Evolutionary conservation across 2,797 vertebrate species (phyloP).

Genomic region (Pitangus sulphuratus): DNA sequence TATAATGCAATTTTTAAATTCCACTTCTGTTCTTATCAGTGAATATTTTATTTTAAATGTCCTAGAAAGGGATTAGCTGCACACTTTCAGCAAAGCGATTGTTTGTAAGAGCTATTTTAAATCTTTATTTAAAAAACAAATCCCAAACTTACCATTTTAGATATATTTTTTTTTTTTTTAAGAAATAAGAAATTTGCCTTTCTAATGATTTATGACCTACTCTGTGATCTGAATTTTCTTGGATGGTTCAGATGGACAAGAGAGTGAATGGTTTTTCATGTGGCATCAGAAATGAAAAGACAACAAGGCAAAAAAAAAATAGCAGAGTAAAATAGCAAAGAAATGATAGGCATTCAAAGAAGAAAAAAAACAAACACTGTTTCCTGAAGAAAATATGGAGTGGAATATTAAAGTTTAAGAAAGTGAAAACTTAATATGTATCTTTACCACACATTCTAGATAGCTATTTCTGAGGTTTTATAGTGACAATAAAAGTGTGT

Average conservation of each 20-base stretch:
- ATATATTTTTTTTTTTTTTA: background rate
- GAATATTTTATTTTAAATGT: background rate
- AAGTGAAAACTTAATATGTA: background rate
- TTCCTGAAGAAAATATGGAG: background rate
- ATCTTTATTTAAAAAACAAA: background rate
- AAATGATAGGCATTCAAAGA: background rate
- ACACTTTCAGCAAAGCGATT: background rate
- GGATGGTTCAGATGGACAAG: background rate
- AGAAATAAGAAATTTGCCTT: background rate
- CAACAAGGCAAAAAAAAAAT: background rate
- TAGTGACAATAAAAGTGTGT: background rate
- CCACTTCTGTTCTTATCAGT: background rate
- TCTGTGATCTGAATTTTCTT: background rate
- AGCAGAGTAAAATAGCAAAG: background rate
- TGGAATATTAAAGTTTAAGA: background rate
- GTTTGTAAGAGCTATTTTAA: background rate
- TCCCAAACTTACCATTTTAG: background rate
- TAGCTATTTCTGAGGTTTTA: background rate
- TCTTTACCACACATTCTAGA: background rate
- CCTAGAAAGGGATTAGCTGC: background rate
- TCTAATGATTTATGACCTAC: background rate
- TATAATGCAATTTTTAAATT: background rate
- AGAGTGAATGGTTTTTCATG: background rate
- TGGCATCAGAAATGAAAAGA: background rate
- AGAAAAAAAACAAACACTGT: fast-evolving